Conservation (phyloP, 2,113 vertebrate species). For the Athene cunicularia region DNA sequence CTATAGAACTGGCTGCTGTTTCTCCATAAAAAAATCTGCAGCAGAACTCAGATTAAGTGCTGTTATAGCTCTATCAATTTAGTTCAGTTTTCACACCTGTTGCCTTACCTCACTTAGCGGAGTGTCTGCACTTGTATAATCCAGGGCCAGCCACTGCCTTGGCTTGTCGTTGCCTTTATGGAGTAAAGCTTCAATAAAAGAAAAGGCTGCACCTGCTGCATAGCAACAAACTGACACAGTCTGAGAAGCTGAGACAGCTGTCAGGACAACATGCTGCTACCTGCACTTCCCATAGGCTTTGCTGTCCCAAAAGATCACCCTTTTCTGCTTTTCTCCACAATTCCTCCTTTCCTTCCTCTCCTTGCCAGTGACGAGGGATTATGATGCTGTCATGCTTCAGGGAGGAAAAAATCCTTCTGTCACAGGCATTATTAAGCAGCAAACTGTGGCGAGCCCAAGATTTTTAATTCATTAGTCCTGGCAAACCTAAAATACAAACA, state of each 20-base stretch:
- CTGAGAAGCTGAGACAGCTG: slow-evolving; percentile 82
- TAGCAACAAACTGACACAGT: slow-evolving; percentile 74
- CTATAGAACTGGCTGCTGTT: slow-evolving; percentile 22
- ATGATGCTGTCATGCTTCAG: slow-evolving; percentile 74
- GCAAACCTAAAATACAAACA: slow-evolving; percentile 85
- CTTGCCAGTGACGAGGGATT: slow-evolving; percentile 56
- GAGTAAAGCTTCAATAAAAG: slow-evolving; percentile 75
- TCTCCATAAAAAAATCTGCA: slow-evolving; percentile 43
- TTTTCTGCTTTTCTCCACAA: slow-evolving; percentile 66
- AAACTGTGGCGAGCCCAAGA: slow-evolving; percentile 72
- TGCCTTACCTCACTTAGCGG: slow-evolving; percentile 83
- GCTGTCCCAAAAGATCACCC: slow-evolving; percentile 69
- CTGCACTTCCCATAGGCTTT: slow-evolving; percentile 79
- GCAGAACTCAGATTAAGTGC: slow-evolving; percentile 64
- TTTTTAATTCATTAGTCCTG: slow-evolving; percentile 83
- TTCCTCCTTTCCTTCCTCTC: slow-evolving; percentile 67
- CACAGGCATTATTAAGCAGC: slow-evolving; percentile 79
- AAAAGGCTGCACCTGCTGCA: slow-evolving; percentile 81
- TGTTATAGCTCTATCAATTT: slow-evolving; percentile 47
- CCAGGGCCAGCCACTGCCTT: slow-evolving; percentile 80
- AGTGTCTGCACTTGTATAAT: slow-evolving; percentile 80
- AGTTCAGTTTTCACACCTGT: slow-evolving; percentile 77
- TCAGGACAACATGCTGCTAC: slow-evolving; percentile 76
- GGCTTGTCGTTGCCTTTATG: slow-evolving; percentile 77
- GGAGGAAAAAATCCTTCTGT: slow-evolving; percentile 76